phyloP scores from a whole-genome alignment of 2,797 vertebrate genomes.

The Crypturellus tataupa region DNA sequence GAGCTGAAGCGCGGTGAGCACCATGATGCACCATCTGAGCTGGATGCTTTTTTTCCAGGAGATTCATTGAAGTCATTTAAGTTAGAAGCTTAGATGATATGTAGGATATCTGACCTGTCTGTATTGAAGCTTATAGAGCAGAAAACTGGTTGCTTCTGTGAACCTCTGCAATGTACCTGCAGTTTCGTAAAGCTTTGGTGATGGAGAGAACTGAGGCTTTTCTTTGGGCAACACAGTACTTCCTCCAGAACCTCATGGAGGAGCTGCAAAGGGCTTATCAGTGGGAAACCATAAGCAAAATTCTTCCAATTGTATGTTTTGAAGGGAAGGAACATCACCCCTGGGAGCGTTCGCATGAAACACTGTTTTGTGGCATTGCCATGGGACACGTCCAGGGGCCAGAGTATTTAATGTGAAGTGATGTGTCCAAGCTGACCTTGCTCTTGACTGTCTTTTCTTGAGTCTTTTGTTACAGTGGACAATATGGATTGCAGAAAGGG shows the following conservation, averaged over 20 bases:
- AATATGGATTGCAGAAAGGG: too few relatives aligned
- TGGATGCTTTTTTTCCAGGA: neutral
- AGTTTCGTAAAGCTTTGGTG: neutral
- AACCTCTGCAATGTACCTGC: neutral
- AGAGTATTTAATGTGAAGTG: neutral
- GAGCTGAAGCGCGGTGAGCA: neutral
- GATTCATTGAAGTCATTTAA: neutral
- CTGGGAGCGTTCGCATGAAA: neutral
- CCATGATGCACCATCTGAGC: neutral
- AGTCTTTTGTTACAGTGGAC: too few relatives aligned
- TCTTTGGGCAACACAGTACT: too few relatives aligned
- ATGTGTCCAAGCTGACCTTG: too few relatives aligned
- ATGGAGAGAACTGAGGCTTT: neutral
- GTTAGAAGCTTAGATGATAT: neutral
- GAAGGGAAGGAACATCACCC: too few relatives aligned
- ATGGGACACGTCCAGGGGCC: neutral
- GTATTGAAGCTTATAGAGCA: neutral
- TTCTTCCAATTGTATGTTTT: too few relatives aligned
- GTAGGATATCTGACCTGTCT: neutral
- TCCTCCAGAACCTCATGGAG: too few relatives aligned
- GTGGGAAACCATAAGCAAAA: too few relatives aligned
- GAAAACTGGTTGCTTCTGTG: neutral
- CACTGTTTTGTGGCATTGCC: neutral
- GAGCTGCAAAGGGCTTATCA: too few relatives aligned
- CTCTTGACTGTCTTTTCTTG: too few relatives aligned